phyloP scores from a whole-genome alignment of 2,797 vertebrate genomes.

The Phrynocephalus guinanensis region DNA sequence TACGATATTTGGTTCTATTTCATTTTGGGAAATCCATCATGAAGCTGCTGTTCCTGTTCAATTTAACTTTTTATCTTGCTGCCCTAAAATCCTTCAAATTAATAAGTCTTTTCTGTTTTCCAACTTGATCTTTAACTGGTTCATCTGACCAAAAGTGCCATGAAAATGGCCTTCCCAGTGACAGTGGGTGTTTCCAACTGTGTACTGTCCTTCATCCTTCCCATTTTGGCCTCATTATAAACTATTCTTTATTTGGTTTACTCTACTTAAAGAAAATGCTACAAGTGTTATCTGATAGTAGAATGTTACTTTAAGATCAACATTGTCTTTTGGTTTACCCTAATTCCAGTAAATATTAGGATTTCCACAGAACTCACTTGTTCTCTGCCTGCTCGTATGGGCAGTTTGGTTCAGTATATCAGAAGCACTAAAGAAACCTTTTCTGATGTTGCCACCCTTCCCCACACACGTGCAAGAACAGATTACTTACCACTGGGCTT shows the following conservation, averaged over 20 bases:
- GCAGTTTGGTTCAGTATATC: neutral
- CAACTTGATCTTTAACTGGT: neutral
- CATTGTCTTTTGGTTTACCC: neutral
- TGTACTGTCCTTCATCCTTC: neutral
- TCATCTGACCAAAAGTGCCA: neutral
- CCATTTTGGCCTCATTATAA: neutral
- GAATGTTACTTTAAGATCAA: neutral
- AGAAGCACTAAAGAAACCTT: neutral
- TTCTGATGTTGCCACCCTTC: neutral
- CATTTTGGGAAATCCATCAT: no score
- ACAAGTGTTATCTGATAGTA: neutral
- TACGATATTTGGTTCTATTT: no score
- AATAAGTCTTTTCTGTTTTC: neutral
- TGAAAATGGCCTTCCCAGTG: neutral
- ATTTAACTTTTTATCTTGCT: no score
- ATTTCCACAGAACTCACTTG: neutral
- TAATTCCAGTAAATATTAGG: neutral
- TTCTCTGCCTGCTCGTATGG: no score
- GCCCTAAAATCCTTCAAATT: neutral
- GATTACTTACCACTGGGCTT: conserved; percentile 88
- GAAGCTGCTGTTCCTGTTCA: no score
- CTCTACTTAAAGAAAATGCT: neutral
- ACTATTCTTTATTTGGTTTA: neutral
- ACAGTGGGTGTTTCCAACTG: neutral
- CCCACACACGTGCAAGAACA: fast-evolving